Conservation (phyloP, 2,888 invertebrate genomes). For the Habroteleia sp. region DNA sequence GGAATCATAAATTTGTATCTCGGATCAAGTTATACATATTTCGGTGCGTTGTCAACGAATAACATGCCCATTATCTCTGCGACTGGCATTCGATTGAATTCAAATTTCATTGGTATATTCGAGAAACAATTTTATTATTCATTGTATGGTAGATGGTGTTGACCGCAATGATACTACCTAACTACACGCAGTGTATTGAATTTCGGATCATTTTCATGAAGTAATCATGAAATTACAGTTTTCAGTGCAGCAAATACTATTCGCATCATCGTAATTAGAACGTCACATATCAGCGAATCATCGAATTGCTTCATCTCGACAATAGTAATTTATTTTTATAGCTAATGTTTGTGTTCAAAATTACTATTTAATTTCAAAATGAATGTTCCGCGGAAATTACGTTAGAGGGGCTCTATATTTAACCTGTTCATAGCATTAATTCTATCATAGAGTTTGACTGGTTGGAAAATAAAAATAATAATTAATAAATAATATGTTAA, state of each 20-base stretch:
- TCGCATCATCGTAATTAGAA: constrained; percentile 43
- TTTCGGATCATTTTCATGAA: constrained; percentile 51
- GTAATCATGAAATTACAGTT: constrained; percentile 54
- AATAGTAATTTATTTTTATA: not conserved
- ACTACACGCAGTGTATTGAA: constrained; percentile 44
- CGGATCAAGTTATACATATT: constrained; percentile 17
- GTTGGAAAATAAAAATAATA: too few species aligned
- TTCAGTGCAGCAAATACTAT: constrained; percentile 19
- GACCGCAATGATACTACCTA: constrained; percentile 35
- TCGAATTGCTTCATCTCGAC: not conserved
- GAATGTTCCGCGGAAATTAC: too few species aligned
- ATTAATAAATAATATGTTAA: too few species aligned
- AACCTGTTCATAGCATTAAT: too few species aligned
- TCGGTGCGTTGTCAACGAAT: constrained; percentile 10
- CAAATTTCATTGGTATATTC: constrained; percentile 17
- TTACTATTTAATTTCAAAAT: not conserved
- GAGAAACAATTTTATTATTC: constrained; percentile 50
- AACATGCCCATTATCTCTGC: constrained; percentile 19
- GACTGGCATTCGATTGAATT: constrained; percentile 32
- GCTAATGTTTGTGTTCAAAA: constrained; percentile 1
- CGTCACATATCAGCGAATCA: constrained; percentile 20
- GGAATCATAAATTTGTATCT: constrained; percentile 29
- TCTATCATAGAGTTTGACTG: too few species aligned
- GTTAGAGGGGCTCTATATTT: too few species aligned
- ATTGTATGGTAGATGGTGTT: constrained; percentile 42